These are phyloP conservation scores for Drosophila neocordata DNA, from an alignment of 1,140 invertebrate species.

Conservation along the genomic window DNA sequence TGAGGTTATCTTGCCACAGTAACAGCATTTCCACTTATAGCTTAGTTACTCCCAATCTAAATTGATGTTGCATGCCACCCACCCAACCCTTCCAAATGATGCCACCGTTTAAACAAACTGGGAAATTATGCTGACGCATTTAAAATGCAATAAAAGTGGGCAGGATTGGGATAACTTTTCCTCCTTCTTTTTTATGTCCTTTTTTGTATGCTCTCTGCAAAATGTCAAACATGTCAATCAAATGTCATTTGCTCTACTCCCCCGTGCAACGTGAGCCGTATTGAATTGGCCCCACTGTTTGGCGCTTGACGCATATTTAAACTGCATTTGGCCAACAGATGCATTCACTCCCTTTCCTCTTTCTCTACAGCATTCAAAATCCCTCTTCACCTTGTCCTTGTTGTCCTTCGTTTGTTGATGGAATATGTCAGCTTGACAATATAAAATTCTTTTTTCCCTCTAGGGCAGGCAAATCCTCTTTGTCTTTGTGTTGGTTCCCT, in stretches of 20 bases:
- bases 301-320: slow-evolving; percentile 29
- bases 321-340: slow-evolving; percentile 41
- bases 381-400: background rate
- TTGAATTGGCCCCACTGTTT: slow-evolving; percentile 48
- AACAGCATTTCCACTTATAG: slow-evolving; percentile 19
- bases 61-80: slow-evolving; percentile 50
- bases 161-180: slow-evolving; percentile 10
- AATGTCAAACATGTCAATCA: slow-evolving; percentile 81
- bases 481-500: slow-evolving; percentile 23
- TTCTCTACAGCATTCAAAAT: background rate
- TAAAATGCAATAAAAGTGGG: slow-evolving; percentile 69
- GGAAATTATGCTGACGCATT: slow-evolving; percentile 75
- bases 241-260: slow-evolving; percentile 70
- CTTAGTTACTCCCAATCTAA: slow-evolving; percentile 27
- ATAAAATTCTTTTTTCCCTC: slow-evolving; percentile 35
- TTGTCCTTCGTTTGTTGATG: slow-evolving; percentile 33
- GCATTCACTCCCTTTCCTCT: no score
- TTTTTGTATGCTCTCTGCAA: slow-evolving; percentile 75
- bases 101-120: slow-evolving; percentile 29
- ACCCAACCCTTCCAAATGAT: slow-evolving; percentile 35
- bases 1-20: slow-evolving; percentile 28
- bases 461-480: slow-evolving; percentile 49
- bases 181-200: background rate
- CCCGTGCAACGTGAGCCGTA: slow-evolving; percentile 45
- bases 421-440: slow-evolving; percentile 58